These are phyloP conservation scores for Rhinophrynus dorsalis DNA, from an alignment of 2,797 vertebrate species.

Conservation along the genomic window DNA sequence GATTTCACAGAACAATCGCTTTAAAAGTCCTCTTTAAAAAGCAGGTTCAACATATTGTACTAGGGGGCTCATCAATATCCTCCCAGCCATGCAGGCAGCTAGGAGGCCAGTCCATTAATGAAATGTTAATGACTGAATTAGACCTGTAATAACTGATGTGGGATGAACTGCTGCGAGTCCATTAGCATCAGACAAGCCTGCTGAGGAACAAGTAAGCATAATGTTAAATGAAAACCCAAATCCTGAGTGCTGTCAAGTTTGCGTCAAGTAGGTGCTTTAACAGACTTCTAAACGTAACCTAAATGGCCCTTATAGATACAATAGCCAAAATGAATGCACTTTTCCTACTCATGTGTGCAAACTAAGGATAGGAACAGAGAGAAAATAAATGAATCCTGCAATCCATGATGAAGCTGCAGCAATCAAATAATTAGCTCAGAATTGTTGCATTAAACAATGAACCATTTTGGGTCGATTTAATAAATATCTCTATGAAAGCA, in stretches of 20 bases:
- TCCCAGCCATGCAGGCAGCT: slow-evolving; percentile 75
- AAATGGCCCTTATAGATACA: slow-evolving; percentile 9
- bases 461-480: too few relatives aligned
- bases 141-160: slow-evolving; percentile 91
- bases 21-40: slow-evolving; percentile 73
- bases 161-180: slow-evolving; percentile 89
- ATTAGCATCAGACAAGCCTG: slow-evolving; percentile 86
- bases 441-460: too few relatives aligned
- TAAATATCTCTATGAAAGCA: too few relatives aligned
- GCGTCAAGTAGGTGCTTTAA: slow-evolving; percentile 77
- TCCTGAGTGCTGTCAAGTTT: slow-evolving; percentile 56
- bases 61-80: slow-evolving; percentile 82
- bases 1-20: slow-evolving; percentile 46
- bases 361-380: neutral
- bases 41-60: slow-evolving; percentile 62
- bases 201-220: slow-evolving; percentile 81
- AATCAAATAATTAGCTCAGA: too few relatives aligned
- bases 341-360: neutral
- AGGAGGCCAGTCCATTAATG: slow-evolving; percentile 92
- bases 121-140: slow-evolving; percentile 98
- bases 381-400: neutral
- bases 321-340: neutral
- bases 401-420: too few relatives aligned
- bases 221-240: slow-evolving; percentile 67
- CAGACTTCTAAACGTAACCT: slow-evolving; percentile 48